Percentiles rank a stretch among this genome's conserved stretches.
phyloP scores from a whole-genome alignment of 2,888 invertebrate genomes.

The Caenorhabditis japonica region DNA sequence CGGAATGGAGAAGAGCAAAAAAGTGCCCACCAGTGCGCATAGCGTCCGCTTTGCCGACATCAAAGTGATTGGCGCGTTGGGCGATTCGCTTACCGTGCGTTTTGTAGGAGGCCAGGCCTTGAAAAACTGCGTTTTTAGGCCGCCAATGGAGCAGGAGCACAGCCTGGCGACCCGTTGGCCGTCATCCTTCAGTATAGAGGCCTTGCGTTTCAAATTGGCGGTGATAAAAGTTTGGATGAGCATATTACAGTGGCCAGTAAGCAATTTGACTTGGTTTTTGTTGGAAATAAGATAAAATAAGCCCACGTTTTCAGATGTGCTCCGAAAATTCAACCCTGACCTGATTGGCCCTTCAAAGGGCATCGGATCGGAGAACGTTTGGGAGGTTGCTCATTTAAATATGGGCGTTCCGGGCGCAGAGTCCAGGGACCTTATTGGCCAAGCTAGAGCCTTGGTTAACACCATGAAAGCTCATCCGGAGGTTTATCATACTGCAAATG shows the following conservation, averaged over 20 bases:
- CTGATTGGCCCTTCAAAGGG: constrained; percentile 79
- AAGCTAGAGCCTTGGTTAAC: constrained; percentile 60
- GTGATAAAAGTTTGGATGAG: constrained; percentile 57
- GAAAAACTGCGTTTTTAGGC: constrained; percentile 37
- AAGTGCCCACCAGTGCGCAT: constrained; percentile 78
- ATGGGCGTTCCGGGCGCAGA: constrained; percentile 63
- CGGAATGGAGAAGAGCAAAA: constrained; percentile 56
- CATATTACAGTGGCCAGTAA: constrained; percentile 64
- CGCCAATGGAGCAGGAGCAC: constrained; percentile 65
- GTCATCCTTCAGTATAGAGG: constrained; percentile 66
- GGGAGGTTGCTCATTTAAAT: constrained; percentile 61
- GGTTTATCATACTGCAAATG: constrained; percentile 15
- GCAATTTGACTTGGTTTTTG: no score
- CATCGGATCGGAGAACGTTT: constrained; percentile 61
- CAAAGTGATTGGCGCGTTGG: constrained; percentile 61
- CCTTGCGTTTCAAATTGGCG: constrained; percentile 63
- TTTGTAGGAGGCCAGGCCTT: background rate
- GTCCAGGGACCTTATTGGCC: constrained; percentile 57
- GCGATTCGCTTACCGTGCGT: constrained; percentile 63
- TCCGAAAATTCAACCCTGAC: constrained; percentile 84
- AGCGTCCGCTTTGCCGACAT: constrained; percentile 64
- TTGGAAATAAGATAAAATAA: no score
- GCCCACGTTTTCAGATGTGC: constrained; percentile 81
- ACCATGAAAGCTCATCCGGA: constrained; percentile 60
- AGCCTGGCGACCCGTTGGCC: constrained; percentile 54